Conservation (phyloP, 2,888 invertebrate genomes). For the Hypomecis punctinalis region DNA sequence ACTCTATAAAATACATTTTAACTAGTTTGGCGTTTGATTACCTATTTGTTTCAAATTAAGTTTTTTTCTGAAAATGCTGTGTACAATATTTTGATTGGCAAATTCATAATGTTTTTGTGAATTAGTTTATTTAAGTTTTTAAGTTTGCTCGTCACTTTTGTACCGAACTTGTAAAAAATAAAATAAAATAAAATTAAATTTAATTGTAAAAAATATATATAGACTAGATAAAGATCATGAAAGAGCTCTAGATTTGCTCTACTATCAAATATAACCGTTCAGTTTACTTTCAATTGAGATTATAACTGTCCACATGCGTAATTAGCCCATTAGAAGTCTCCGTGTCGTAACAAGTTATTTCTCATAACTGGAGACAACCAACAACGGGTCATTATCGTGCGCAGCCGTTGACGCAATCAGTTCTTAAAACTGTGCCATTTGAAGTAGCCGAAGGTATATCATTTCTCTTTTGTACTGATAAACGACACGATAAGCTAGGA, state of each 20-base stretch:
- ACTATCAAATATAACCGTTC: not conserved
- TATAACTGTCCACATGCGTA: slow-evolving; percentile 19
- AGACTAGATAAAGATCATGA: not conserved
- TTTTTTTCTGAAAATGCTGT: too few relatives aligned
- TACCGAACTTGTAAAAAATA: too few relatives aligned
- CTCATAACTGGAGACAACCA: slow-evolving; percentile 24
- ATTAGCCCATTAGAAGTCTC: slow-evolving; percentile 21
- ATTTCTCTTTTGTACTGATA: slow-evolving; percentile 41
- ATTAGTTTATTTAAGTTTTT: too few relatives aligned
- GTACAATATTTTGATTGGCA: too few relatives aligned
- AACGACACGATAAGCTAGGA: slow-evolving; percentile 34
- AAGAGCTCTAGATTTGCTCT: not conserved
- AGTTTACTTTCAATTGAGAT: slow-evolving; percentile 5
- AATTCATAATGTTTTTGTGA: too few relatives aligned
- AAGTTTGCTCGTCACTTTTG: too few relatives aligned
- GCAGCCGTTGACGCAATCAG: slow-evolving; percentile 30
- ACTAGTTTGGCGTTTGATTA: too few relatives aligned
- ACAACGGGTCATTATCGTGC: slow-evolving; percentile 24
- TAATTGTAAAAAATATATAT: too few relatives aligned
- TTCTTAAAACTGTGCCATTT: slow-evolving; percentile 37
- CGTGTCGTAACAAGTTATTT: slow-evolving; percentile 17
- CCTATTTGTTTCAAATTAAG: too few relatives aligned
- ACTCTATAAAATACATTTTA: too few relatives aligned
- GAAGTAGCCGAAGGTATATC: slow-evolving; percentile 22
- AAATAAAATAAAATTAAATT: too few relatives aligned